Conservation (phyloP, 2,113 vertebrate genomes). For the Sclerurus mexicanus region DNA sequence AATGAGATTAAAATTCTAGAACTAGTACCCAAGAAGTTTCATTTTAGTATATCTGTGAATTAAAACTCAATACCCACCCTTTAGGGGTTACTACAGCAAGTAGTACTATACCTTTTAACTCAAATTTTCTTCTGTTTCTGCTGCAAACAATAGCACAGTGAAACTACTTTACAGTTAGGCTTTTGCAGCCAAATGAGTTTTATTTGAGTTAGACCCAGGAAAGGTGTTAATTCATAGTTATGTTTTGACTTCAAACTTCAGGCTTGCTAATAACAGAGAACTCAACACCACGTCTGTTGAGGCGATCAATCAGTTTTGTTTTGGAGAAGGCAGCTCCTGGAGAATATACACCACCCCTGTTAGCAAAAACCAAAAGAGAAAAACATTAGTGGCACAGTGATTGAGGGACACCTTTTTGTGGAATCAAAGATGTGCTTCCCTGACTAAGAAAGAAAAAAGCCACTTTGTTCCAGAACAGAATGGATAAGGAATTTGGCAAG, state of each 20-base stretch:
- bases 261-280: conserved; percentile 86
- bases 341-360: conserved; percentile 91
- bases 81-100: not conserved
- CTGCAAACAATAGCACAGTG: not conserved
- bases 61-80: not conserved
- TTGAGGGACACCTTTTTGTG: not conserved
- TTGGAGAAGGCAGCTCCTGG: conserved; percentile 90
- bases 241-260: conserved; percentile 64
- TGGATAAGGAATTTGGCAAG: not conserved
- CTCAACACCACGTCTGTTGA: conserved; percentile 86
- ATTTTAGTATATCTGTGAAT: not conserved
- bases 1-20: not conserved
- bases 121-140: not conserved
- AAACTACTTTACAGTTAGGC: not conserved
- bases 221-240: conserved; percentile 24
- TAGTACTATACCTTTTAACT: not conserved
- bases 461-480: not conserved
- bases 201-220: conserved; percentile 21
- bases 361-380: not conserved
- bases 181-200: not conserved
- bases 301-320: conserved; percentile 89
- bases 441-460: not conserved
- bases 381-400: not conserved
- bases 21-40: not conserved
- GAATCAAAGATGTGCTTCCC: not conserved